Conservation (phyloP, 1,140 invertebrate genomes). For the Solenopsis fugax region DNA sequence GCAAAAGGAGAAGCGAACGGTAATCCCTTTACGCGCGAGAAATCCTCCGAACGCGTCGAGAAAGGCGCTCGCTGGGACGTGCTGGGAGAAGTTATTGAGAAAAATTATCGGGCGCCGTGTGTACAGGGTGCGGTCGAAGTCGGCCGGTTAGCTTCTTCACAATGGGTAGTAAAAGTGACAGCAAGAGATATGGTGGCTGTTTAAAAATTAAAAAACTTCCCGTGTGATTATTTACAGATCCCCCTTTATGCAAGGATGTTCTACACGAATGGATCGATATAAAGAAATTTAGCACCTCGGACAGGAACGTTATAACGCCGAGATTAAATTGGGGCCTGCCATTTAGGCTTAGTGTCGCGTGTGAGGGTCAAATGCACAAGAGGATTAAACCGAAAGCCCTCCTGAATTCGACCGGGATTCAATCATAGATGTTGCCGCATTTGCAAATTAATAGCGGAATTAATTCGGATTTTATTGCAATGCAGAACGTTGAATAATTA, state of each 20-base stretch:
- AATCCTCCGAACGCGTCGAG: slow-evolving; percentile 28
- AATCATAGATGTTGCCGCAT: slow-evolving; percentile 50
- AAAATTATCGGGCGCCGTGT: slow-evolving; percentile 22
- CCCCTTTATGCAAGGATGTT: background rate
- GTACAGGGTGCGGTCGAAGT: too few species aligned
- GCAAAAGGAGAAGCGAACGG: background rate
- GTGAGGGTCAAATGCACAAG: slow-evolving; percentile 59
- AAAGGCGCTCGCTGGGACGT: background rate
- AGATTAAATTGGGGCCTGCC: slow-evolving; percentile 61
- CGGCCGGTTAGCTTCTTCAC: background rate
- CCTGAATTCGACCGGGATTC: slow-evolving; percentile 58
- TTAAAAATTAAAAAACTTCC: background rate
- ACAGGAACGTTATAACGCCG: slow-evolving; percentile 30
- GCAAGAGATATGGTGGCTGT: background rate
- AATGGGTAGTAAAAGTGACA: background rate
- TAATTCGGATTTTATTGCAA: slow-evolving; percentile 35
- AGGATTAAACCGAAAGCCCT: slow-evolving; percentile 56
- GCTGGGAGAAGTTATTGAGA: slow-evolving; percentile 16
- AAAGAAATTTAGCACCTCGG: slow-evolving; percentile 49
- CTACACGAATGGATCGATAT: slow-evolving; percentile 30
- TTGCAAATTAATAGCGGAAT: slow-evolving; percentile 60
- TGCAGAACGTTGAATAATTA: slow-evolving; percentile 26
- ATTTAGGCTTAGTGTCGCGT: slow-evolving; percentile 59
- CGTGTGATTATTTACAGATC: background rate
- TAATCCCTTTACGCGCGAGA: slow-evolving; percentile 54